A percentile compares a stretch with the other conserved stretches of the same genome.
phyloP scores from a whole-genome alignment of 2,797 vertebrate genomes.

The Hypotaenidia philippensis region DNA sequence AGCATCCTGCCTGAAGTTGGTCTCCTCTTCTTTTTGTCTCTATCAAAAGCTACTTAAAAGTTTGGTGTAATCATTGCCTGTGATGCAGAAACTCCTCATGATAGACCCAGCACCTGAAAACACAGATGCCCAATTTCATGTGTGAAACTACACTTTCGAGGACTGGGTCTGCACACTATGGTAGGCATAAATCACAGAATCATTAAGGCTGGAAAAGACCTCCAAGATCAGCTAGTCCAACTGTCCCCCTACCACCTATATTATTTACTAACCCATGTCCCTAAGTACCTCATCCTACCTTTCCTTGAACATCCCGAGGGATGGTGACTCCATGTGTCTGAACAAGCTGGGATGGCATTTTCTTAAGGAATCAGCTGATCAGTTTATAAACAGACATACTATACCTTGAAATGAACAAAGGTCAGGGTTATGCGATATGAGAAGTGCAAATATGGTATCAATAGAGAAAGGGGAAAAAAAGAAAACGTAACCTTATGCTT shows the following conservation, averaged over 20 bases:
- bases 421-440: background rate
- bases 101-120: background rate
- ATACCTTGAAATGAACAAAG: background rate
- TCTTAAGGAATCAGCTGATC: background rate
- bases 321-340: background rate
- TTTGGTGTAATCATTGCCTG: background rate
- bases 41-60: background rate
- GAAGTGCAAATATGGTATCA: background rate
- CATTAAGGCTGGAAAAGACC: no score
- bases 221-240: no score
- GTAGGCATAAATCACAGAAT: background rate
- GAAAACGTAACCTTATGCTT: background rate
- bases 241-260: no score
- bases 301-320: no score
- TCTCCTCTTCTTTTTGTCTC: background rate
- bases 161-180: background rate
- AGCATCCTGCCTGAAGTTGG: background rate
- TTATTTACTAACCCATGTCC: no score
- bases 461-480: background rate
- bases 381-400: background rate
- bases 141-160: background rate
- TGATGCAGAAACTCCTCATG: background rate
- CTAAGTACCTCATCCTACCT: no score
- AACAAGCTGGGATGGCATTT: background rate
- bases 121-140: fast-evolving